A percentile compares a stretch with the other conserved stretches of the same genome.
These are phyloP conservation scores for Megaptera novaeangliae DNA, from an alignment of 2,113 vertebrate genomes.

Conservation along the genomic window DNA sequence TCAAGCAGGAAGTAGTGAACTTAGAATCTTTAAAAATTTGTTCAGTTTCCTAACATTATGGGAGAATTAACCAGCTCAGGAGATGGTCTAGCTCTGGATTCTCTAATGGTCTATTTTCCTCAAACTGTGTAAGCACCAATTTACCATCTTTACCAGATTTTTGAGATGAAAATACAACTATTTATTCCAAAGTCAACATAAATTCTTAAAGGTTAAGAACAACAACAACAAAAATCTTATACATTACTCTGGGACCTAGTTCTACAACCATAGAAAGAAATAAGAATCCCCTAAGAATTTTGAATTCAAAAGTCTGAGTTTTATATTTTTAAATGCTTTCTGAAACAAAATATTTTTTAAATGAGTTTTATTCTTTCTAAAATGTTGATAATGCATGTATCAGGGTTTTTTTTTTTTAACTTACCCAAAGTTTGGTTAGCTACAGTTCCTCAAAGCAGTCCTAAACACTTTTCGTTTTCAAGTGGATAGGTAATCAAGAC, in stretches of 20 bases:
- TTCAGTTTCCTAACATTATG: background rate
- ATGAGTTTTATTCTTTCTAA: background rate
- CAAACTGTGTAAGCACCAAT: background rate
- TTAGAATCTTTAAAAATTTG: background rate
- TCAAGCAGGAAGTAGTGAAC: background rate
- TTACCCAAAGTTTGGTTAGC: background rate
- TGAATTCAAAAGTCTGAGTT: slow-evolving; percentile 39
- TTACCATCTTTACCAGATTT: slow-evolving; percentile 42
- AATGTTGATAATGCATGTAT: background rate
- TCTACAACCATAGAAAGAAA: background rate
- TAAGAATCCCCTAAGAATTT: background rate
- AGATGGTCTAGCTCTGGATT: background rate
- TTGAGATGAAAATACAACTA: slow-evolving; percentile 28
- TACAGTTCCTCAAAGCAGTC: background rate
- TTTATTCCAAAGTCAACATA: slow-evolving; percentile 44
- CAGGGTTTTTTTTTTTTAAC: background rate
- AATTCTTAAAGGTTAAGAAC: slow-evolving; percentile 47
- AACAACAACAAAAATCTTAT: background rate
- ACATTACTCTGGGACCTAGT: slow-evolving; percentile 9
- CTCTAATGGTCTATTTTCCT: background rate
- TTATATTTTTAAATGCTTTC: slow-evolving; percentile 24
- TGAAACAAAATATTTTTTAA: background rate
- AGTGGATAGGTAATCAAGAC: background rate
- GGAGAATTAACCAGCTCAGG: background rate
- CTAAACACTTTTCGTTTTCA: background rate